These are phyloP conservation scores for Natrix natrix DNA, from an alignment of 2,797 vertebrate genomes.

Conservation along the genomic window DNA sequence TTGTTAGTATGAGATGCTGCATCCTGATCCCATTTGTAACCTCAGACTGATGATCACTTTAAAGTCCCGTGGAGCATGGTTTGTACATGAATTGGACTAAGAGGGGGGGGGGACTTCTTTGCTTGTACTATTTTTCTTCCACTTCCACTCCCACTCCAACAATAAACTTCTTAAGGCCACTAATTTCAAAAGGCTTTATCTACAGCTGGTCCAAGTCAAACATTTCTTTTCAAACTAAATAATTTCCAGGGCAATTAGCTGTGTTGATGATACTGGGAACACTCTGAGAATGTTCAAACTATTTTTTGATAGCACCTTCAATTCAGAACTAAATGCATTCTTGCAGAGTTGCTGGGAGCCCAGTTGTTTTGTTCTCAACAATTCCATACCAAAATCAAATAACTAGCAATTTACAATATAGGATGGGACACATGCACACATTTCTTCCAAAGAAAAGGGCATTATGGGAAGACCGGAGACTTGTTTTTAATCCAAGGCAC, in stretches of 20 bases:
- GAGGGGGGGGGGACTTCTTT: not conserved
- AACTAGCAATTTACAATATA: constrained; percentile 26
- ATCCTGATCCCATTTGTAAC: not conserved
- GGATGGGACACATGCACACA: not conserved
- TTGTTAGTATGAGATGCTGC: not conserved
- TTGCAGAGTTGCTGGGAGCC: not conserved
- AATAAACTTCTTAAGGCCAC: not conserved
- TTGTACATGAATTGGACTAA: not conserved
- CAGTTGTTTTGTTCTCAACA: constrained; percentile 16
- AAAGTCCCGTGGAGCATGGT: not conserved
- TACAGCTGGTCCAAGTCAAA: not conserved
- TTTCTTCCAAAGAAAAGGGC: not conserved
- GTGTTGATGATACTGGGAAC: not conserved
- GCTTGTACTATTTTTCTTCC: not conserved
- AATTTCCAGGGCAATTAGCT: not conserved
- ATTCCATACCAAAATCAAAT: not conserved
- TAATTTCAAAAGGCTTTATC: not conserved
- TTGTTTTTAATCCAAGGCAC: constrained; percentile 34
- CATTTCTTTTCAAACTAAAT: not conserved
- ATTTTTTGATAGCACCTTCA: not conserved
- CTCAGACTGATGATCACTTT: not conserved
- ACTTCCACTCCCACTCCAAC: not conserved
- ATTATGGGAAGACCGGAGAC: not conserved
- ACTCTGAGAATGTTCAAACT: not conserved
- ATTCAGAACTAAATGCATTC: not conserved